These are phyloP conservation scores for Helostoma temminkii DNA, from an alignment of 2,797 vertebrate genomes.

Conservation along the genomic window DNA sequence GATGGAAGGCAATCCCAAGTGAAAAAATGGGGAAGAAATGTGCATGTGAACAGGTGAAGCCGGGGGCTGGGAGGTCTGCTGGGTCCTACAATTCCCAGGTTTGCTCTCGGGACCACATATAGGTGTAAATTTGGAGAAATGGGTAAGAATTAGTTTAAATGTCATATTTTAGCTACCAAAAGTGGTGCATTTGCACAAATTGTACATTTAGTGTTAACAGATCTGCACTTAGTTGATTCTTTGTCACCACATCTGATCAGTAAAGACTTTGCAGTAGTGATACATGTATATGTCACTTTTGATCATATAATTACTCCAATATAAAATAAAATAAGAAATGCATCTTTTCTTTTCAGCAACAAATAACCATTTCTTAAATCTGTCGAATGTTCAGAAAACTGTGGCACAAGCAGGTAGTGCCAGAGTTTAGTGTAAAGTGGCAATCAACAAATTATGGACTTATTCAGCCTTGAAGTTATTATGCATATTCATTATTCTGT, in stretches of 20 bases:
- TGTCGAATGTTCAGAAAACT: background rate
- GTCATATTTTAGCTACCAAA: background rate
- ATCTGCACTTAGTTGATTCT: too few relatives aligned
- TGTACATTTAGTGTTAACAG: background rate
- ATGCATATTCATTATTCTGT: too few relatives aligned
- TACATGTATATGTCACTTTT: background rate
- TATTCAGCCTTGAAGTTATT: background rate
- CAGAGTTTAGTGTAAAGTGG: background rate
- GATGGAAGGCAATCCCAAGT: constrained; percentile 71
- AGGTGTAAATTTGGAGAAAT: constrained; percentile 24
- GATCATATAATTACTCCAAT: background rate
- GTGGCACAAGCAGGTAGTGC: background rate
- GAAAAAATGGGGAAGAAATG: constrained; percentile 58
- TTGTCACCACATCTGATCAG: too few relatives aligned
- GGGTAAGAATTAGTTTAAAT: background rate
- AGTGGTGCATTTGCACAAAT: background rate
- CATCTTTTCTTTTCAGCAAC: too few relatives aligned
- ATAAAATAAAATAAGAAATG: background rate
- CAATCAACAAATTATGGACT: background rate
- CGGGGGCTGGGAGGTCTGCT: constrained; percentile 72
- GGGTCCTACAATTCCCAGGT: constrained; percentile 82
- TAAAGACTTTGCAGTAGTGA: background rate
- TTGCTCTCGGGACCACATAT: constrained; percentile 61
- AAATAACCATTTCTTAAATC: background rate
- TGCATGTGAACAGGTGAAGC: constrained; percentile 82